Conservation (phyloP, 2,113 vertebrate genomes). For the Nibea albiflora region DNA sequence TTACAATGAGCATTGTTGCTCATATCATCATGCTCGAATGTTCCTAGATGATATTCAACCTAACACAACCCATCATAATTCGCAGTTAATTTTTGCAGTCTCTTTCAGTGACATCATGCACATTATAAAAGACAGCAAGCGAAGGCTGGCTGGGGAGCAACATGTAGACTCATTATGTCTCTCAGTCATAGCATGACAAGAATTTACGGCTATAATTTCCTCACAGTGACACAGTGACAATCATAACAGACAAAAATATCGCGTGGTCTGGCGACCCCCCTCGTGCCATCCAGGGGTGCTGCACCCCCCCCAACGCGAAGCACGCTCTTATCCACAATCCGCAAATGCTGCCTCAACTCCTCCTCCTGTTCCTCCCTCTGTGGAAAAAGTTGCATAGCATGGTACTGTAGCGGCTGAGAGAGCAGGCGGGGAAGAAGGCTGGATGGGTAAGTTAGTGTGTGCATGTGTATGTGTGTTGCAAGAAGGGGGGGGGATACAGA, state of each 20-base stretch:
- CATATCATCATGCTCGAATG: background rate
- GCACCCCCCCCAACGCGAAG: background rate
- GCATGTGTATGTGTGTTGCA: conserved; percentile 43
- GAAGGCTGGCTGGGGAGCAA: too few species aligned
- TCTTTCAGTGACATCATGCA: too few species aligned
- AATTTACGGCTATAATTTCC: too few species aligned
- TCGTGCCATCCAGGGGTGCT: background rate
- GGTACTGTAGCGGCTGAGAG: conserved; percentile 16
- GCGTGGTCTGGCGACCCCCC: background rate
- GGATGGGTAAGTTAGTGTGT: conserved; percentile 35
- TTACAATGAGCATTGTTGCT: too few species aligned
- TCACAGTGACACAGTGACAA: too few species aligned
- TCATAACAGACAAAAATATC: too few species aligned
- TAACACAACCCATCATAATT: background rate
- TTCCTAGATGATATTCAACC: background rate
- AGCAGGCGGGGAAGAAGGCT: background rate
- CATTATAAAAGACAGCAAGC: too few species aligned
- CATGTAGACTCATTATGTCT: too few species aligned
- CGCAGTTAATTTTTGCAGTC: too few species aligned
- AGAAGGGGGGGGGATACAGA: background rate
- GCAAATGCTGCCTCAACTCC: conserved; percentile 7
- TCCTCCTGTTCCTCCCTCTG: conserved; percentile 34
- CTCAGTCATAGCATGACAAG: too few species aligned
- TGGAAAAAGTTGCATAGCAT: conserved; percentile 57
- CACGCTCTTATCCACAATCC: background rate